A percentile compares a stretch with the other conserved stretches of the same genome.
Conservation (phyloP, 64 coral and sea anemone genomes). For the Dendronephthya gigantea region DNA sequence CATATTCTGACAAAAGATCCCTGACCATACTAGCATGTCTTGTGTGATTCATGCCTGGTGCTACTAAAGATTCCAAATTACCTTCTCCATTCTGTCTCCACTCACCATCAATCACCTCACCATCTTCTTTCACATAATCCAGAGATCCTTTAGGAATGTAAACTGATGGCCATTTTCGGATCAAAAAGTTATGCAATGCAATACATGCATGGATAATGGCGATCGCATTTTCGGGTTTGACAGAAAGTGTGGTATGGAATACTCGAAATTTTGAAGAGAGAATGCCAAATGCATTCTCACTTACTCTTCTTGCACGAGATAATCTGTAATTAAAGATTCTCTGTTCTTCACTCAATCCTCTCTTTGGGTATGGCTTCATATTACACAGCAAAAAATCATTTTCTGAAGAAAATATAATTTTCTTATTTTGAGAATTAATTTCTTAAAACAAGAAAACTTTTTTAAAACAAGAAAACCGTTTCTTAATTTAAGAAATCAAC, state of each 20-base stretch:
- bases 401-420: too few relatives aligned
- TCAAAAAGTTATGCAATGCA: neutral
- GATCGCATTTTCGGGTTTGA: neutral
- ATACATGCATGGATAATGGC: neutral
- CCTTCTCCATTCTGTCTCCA: too few relatives aligned
- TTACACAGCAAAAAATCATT: too few relatives aligned
- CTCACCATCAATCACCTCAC: neutral
- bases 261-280: neutral
- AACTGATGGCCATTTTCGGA: too few relatives aligned
- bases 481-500: too few relatives aligned
- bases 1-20: neutral
- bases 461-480: too few relatives aligned
- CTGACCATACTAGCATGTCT: neutral
- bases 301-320: neutral
- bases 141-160: neutral
- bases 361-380: neutral
- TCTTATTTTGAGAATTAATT: too few relatives aligned
- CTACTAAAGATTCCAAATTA: neutral
- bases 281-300: constrained; percentile 3
- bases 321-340: neutral
- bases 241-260: neutral
- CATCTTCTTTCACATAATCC: neutral
- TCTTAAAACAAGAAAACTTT: too few relatives aligned
- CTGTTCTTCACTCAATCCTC: neutral
- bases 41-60: neutral